phyloP scores from a whole-genome alignment of 2,113 vertebrate genomes.

The Zapus hudsonius region DNA sequence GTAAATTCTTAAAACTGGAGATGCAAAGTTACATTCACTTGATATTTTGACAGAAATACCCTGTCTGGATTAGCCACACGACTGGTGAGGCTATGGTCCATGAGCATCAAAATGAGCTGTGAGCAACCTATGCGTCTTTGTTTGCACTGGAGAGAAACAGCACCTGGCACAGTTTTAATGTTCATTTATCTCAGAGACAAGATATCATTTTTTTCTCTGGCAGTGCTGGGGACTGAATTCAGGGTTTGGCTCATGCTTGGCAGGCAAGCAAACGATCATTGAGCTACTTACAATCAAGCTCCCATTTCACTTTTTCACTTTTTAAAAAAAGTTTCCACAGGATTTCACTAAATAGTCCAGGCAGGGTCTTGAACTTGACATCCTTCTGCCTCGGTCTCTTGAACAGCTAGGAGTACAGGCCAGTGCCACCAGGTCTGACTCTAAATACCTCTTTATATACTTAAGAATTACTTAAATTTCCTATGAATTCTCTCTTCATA shows the following conservation, averaged over 20 bases:
- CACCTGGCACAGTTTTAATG: neutral
- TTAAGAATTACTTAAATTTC: neutral
- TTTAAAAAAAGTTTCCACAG: neutral
- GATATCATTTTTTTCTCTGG: neutral
- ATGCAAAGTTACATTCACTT: neutral
- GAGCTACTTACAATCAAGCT: neutral
- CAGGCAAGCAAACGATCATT: neutral
- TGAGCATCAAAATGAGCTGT: accelerated
- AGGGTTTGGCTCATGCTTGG: neutral
- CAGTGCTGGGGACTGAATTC: neutral
- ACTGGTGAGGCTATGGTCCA: neutral
- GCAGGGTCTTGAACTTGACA: neutral
- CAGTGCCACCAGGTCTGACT: neutral
- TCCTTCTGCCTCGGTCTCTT: neutral
- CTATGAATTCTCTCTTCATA: neutral
- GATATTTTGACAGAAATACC: neutral
- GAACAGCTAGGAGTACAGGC: neutral
- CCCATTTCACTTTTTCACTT: neutral
- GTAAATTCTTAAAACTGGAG: neutral
- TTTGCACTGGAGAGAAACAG: neutral
- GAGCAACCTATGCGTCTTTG: neutral
- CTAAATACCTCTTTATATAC: neutral
- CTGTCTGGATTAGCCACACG: accelerated
- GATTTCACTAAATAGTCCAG: neutral
- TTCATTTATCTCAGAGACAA: neutral